Percentiles rank a stretch among this genome's conserved stretches.
Conservation (phyloP, 2,113 vertebrate species). For the Chloropsis hardwickii region DNA sequence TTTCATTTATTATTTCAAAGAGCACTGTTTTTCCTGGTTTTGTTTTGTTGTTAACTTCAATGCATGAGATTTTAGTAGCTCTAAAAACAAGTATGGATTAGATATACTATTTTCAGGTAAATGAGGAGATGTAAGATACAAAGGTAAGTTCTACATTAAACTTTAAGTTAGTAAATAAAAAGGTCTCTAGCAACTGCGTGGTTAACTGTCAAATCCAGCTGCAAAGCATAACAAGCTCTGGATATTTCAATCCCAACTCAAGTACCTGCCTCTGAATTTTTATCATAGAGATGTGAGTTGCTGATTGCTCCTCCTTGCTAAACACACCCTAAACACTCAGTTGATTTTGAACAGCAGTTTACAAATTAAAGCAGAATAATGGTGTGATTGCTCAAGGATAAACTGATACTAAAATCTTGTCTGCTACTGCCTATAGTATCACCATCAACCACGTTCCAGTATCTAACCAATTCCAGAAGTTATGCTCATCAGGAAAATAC, state of each 20-base stretch:
- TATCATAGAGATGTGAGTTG: accelerated
- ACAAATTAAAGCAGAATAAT: neutral
- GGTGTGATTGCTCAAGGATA: neutral
- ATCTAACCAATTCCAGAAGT: neutral
- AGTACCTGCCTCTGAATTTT: neutral
- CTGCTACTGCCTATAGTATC: neutral
- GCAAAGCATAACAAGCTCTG: neutral
- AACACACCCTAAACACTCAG: neutral
- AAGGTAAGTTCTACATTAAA: neutral
- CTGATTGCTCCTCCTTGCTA: neutral
- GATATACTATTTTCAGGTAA: neutral
- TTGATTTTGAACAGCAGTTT: neutral
- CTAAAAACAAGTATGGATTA: neutral
- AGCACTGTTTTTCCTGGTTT: neutral
- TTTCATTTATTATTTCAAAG: neutral
- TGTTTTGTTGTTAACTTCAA: neutral
- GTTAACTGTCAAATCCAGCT: neutral
- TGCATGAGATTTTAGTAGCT: neutral
- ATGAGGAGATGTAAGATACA: neutral
- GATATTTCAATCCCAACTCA: neutral
- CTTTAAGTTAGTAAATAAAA: neutral
- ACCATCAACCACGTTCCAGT: neutral
- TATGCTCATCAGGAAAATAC: neutral
- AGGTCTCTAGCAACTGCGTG: neutral
- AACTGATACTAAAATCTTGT: neutral